A percentile compares a stretch with the other conserved stretches of the same genome.
Conservation (phyloP, 92 coral and sea anemone genomes). For the Montipora capitata region DNA sequence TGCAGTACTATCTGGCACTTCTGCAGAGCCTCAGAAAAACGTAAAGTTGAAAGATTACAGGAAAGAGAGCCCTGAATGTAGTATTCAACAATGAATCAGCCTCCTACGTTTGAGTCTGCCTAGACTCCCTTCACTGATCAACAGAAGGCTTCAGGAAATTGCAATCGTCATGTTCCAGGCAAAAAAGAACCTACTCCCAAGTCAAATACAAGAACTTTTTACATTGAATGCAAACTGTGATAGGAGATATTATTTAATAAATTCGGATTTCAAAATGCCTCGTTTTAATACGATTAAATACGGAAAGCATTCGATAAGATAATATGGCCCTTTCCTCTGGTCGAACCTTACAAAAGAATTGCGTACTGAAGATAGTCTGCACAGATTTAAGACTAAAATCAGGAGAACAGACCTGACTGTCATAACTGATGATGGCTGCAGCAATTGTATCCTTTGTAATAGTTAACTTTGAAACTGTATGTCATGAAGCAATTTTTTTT, state of each 20-base stretch:
- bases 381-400: too few species aligned
- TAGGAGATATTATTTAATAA: slow-evolving; percentile 9
- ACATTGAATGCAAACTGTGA: neutral
- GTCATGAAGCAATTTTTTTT: too few species aligned
- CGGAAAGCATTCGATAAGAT: slow-evolving; percentile 47
- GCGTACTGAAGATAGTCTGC: too few species aligned
- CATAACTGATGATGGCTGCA: too few species aligned
- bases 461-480: too few species aligned
- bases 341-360: too few species aligned
- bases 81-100: slow-evolving; percentile 27
- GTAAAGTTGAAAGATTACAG: slow-evolving; percentile 40
- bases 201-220: slow-evolving; percentile 14
- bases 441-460: too few species aligned
- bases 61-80: slow-evolving; percentile 36
- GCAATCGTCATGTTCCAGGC: slow-evolving; percentile 17
- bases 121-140: slow-evolving; percentile 23
- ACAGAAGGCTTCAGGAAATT: slow-evolving; percentile 38
- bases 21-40: slow-evolving; percentile 40
- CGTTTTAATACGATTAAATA: slow-evolving; percentile 21
- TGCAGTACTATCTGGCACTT: slow-evolving; percentile 43
- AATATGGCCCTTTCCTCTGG: slow-evolving; percentile 14
- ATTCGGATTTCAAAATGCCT: slow-evolving; percentile 14
- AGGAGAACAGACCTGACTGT: too few species aligned
- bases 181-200: slow-evolving; percentile 8
- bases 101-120: neutral